Conservation (phyloP, 2,888 invertebrate species). For the Lacanobia wlatinum region DNA sequence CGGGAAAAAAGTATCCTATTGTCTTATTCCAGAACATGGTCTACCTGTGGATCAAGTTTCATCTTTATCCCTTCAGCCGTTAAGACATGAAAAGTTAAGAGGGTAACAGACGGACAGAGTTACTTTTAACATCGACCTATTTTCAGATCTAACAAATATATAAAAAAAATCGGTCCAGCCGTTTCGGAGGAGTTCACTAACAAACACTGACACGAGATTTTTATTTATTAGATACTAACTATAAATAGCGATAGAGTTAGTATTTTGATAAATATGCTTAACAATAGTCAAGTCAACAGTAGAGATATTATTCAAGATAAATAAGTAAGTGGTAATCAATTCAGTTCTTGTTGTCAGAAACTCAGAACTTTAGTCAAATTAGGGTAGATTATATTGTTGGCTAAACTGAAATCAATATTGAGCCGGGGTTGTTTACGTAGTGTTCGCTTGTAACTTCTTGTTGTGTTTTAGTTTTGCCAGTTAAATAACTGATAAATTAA, state of each 20-base stretch:
- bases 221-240: too few relatives aligned
- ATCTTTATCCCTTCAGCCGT: too few relatives aligned
- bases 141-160: too few relatives aligned
- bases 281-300: background rate
- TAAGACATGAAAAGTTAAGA: too few relatives aligned
- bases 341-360: slow-evolving; percentile 67
- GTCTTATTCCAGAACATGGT: too few relatives aligned
- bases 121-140: too few relatives aligned
- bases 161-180: too few relatives aligned
- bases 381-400: slow-evolving; percentile 85
- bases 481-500: slow-evolving; percentile 42
- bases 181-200: too few relatives aligned
- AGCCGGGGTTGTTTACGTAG: slow-evolving; percentile 79
- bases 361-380: slow-evolving; percentile 81
- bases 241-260: background rate
- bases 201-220: too few relatives aligned
- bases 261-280: background rate
- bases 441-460: slow-evolving; percentile 80
- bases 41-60: too few relatives aligned
- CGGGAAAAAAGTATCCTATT: too few relatives aligned
- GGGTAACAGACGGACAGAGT: too few relatives aligned
- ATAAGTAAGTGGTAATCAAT: slow-evolving; percentile 70
- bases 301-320: slow-evolving; percentile 26
- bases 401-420: slow-evolving; percentile 85
- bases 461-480: slow-evolving; percentile 77